Evolutionary conservation across 2,113 vertebrate genomes (phyloP).

Genomic region (Narcine bancroftii): DNA sequence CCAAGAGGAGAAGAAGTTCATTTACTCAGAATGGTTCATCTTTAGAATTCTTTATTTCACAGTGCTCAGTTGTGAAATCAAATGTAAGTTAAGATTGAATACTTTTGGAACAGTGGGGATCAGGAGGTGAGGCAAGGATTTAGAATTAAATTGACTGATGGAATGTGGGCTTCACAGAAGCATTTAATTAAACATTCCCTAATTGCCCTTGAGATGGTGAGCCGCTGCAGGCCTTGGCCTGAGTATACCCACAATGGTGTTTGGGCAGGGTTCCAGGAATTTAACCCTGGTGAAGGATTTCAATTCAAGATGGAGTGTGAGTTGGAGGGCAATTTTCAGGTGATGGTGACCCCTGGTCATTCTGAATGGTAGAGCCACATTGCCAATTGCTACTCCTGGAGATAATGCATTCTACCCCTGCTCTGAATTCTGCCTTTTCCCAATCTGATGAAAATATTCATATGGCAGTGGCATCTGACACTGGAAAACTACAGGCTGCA

Average conservation of each 20-base stretch:
- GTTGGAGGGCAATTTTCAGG: no score
- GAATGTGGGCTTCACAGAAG: no score
- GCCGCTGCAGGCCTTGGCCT: no score
- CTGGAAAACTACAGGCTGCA: background rate
- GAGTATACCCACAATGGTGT: no score
- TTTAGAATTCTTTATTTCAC: background rate
- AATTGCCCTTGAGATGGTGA: no score
- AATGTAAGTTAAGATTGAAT: background rate
- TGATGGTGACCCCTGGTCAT: background rate
- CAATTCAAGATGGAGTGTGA: no score
- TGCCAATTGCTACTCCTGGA: background rate
- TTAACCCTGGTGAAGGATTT: no score
- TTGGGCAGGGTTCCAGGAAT: no score
- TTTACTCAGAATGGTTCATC: background rate
- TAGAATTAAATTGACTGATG: background rate
- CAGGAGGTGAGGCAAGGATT: background rate
- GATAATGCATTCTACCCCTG: background rate
- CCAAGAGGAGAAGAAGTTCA: background rate
- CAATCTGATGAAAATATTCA: background rate
- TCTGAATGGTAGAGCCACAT: no score
- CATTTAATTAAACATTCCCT: no score
- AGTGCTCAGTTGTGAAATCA: background rate
- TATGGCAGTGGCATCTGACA: background rate
- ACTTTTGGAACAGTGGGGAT: background rate
- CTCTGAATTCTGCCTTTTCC: background rate